phyloP scores from a whole-genome alignment of 2,113 vertebrate species.

The Dicrurus megarhynchus region DNA sequence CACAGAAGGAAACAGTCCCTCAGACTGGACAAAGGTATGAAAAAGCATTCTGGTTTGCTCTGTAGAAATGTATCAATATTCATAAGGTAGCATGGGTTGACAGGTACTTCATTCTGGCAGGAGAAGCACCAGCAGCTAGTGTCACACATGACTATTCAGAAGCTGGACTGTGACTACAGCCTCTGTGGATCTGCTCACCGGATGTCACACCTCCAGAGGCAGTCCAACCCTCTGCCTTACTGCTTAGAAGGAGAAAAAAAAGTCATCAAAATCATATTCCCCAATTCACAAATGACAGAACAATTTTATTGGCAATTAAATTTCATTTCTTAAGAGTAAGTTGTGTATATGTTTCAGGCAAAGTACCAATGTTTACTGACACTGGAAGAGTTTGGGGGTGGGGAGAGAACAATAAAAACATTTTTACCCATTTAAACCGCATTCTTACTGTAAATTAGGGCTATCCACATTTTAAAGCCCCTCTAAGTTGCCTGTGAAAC shows the following conservation, averaged over 20 bases:
- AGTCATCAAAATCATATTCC: background rate
- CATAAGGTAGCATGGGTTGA: background rate
- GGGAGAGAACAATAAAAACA: background rate
- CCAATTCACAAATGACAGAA: background rate
- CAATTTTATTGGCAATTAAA: background rate
- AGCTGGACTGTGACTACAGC: background rate
- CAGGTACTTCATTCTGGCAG: background rate
- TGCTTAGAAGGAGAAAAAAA: background rate
- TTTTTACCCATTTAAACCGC: background rate
- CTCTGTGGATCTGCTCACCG: background rate
- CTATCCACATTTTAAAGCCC: background rate
- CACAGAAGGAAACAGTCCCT: background rate
- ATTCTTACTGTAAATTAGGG: background rate
- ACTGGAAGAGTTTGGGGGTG: background rate
- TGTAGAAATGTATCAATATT: background rate
- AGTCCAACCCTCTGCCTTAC: background rate
- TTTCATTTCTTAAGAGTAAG: background rate
- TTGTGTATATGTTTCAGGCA: background rate
- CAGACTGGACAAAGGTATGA: background rate
- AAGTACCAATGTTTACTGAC: background rate
- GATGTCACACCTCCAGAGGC: background rate
- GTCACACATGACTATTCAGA: accelerated
- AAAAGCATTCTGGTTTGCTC: background rate
- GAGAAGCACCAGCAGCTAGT: background rate
- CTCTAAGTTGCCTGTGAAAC: background rate